These are phyloP conservation scores for Melanitta fusca DNA, from an alignment of 2,797 vertebrate species.

Conservation along the genomic window DNA sequence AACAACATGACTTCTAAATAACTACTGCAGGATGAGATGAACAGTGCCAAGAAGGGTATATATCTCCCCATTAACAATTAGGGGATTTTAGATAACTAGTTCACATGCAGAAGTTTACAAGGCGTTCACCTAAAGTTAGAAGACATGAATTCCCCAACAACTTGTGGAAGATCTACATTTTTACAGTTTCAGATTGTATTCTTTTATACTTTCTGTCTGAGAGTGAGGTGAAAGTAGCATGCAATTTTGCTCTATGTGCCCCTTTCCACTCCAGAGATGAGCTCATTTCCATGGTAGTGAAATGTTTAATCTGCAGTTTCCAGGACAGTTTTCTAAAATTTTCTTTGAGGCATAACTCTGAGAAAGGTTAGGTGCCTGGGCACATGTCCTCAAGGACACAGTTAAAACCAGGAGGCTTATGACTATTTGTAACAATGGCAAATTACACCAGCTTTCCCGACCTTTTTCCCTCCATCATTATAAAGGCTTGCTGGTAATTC, in stretches of 20 bases:
- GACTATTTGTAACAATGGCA: not conserved
- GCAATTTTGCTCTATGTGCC: not conserved
- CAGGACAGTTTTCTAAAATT: not conserved
- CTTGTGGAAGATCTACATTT: not conserved
- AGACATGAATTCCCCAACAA: not conserved
- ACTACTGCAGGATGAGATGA: not conserved
- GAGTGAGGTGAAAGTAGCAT: not conserved
- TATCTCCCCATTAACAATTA: not conserved
- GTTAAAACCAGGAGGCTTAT: not conserved
- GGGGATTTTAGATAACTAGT: not conserved
- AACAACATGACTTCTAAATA: not conserved
- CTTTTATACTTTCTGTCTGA: not conserved
- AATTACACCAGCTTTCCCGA: not conserved
- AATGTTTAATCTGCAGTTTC: not conserved
- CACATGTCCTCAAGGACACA: not conserved
- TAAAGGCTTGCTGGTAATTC: not conserved
- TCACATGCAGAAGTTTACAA: not conserved
- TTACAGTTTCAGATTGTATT: not conserved
- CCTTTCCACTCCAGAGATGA: not conserved
- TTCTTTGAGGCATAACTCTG: not conserved
- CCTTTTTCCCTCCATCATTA: not conserved
- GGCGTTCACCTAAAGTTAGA: not conserved
- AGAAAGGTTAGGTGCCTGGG: not conserved
- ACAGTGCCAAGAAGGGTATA: not conserved
- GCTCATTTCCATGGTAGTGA: not conserved